A percentile compares a stretch with the other conserved stretches of the same genome.
phyloP scores from a whole-genome alignment of 2,888 invertebrate genomes.

The Dermolepida albohirtum region DNA sequence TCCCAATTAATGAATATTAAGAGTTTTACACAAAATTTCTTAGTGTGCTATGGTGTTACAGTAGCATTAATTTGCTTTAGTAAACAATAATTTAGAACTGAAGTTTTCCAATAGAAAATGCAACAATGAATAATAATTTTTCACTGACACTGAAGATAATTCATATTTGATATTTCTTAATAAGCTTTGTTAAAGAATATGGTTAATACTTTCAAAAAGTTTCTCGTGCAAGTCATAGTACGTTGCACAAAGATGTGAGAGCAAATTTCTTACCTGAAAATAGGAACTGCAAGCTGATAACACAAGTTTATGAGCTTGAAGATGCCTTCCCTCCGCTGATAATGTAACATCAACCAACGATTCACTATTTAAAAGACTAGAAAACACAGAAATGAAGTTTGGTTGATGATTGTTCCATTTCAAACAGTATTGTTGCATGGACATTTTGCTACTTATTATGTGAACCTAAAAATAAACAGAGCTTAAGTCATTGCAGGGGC shows the following conservation, averaged over 20 bases:
- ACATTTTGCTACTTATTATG: slow-evolving; percentile 53
- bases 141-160: no score
- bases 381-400: slow-evolving; percentile 91
- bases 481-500: slow-evolving; percentile 20
- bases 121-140: no score
- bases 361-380: slow-evolving; percentile 83
- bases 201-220: no score
- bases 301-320: slow-evolving; percentile 91
- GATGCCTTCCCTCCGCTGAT: slow-evolving; percentile 89
- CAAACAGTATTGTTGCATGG: slow-evolving; percentile 66
- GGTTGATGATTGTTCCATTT: slow-evolving; percentile 96
- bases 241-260: slow-evolving; percentile 10
- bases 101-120: no score
- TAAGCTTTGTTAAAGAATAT: no score
- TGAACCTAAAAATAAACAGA: slow-evolving; percentile 39
- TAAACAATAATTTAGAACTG: no score
- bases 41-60: no score
- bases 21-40: no score
- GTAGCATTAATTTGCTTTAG: no score
- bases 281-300: slow-evolving; percentile 93
- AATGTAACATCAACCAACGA: slow-evolving; percentile 90
- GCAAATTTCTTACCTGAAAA: slow-evolving; percentile 76
- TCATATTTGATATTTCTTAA: no score
- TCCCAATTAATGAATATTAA: no score
- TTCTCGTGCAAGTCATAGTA: no score